Evolutionary conservation across 2,797 vertebrate species (phyloP), one percentile per base, ranked within the genome.

Genomic region (Xenentodon cancila): DNA sequence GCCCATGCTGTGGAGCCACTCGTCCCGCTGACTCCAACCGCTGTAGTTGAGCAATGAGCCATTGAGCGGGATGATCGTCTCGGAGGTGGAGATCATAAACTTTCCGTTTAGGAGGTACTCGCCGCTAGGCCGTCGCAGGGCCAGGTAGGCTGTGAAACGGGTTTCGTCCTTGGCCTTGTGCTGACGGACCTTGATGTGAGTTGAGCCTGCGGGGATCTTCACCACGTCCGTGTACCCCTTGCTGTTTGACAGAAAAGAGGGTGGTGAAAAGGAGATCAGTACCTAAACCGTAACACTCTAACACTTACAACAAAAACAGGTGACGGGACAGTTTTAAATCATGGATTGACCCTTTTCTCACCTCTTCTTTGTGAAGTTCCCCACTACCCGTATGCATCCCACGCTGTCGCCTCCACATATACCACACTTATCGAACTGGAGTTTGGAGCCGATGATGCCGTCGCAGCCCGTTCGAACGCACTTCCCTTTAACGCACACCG

Each of bases 61-160:
- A 0, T 96, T 98, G 90, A 97, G 90, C 3, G 96, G 94, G 49
- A 99, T 92, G 85, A 99, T 93, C 0, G 94, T 97, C 85, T 99
- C 97, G 0, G 97, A 98, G 44, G 97, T 99, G 84, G 97, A 97
- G 90, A 99, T 99, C 96, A 98, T 98, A 56, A 98, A 99, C 75
- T 97, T 98, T 6, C 97, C 97, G 1, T 99, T 99, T 6, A 98
- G 92, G 66, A 99, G 94, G 90, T 98, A 99, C 61, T 98, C 96
- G 30, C 95, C 92, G 0, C 75, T 93, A 70, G 95, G 95, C 68
- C 94, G 95, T 18, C 96, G 96, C 30, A 98, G 87, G 12, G 97
- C 96, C 68, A 99, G 91, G 90, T 99, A 99, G 71, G 97, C 97
- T 0, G 94, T 95, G 91, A 96, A 97, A 65, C 96, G 93, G 37